Percentiles rank a stretch among this genome's conserved stretches.
Evolutionary conservation across 2,797 vertebrate species (phyloP).

Genomic region (Sebastes taczanowskii): DNA sequence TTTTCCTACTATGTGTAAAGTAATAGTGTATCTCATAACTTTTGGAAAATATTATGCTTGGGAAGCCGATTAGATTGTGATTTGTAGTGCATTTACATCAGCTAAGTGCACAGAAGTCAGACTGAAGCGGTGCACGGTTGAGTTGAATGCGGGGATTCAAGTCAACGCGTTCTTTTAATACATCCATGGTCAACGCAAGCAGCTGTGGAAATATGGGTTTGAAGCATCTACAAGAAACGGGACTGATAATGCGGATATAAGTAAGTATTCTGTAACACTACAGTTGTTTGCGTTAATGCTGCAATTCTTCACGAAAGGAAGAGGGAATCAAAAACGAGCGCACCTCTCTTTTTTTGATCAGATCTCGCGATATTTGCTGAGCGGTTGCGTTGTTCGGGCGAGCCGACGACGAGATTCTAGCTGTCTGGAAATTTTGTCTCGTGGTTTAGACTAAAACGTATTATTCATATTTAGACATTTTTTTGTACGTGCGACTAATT

Average conservation of each 20-base stretch:
- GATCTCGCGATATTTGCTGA: constrained; percentile 68
- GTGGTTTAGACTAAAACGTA: constrained; percentile 66
- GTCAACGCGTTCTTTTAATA: too few species aligned
- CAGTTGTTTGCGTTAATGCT: background rate
- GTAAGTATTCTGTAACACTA: too few species aligned
- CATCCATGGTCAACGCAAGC: too few species aligned
- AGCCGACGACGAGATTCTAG: constrained; percentile 76
- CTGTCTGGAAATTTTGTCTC: constrained; percentile 81
- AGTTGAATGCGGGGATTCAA: too few species aligned
- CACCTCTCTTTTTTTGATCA: background rate
- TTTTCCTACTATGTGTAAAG: too few species aligned
- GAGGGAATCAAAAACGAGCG: constrained; percentile 8
- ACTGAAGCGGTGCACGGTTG: too few species aligned
- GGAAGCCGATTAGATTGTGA: background rate
- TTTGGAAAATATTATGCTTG: too few species aligned
- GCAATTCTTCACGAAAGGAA: background rate
- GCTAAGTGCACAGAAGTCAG: background rate
- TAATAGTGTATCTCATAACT: background rate
- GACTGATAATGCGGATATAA: background rate
- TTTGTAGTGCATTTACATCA: background rate
- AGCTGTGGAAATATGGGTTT: background rate
- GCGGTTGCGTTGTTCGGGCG: constrained; percentile 82
- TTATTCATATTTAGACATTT: constrained; percentile 44
- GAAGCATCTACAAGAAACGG: background rate
- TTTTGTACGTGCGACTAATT: constrained; percentile 18